Evolutionary conservation across 2,797 vertebrate species (phyloP).

Genomic region (Lutjanus campechanus): DNA sequence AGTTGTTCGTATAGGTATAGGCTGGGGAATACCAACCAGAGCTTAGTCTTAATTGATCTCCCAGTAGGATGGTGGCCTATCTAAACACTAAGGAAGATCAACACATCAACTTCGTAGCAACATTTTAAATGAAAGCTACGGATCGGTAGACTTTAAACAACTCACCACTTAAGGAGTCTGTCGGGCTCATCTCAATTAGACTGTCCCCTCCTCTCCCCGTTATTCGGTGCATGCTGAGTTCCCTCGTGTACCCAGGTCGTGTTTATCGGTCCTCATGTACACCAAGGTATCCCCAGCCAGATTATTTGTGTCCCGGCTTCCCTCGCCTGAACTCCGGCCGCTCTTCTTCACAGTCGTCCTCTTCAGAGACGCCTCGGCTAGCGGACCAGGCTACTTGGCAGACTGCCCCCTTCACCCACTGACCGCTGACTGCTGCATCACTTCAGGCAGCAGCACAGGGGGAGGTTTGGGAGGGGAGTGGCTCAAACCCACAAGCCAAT

Average conservation of each 20-base stretch:
- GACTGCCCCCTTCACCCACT: slow-evolving; percentile 29
- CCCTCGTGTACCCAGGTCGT: background rate
- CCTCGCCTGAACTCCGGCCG: background rate
- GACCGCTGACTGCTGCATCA: slow-evolving; percentile 40
- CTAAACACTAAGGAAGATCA: background rate
- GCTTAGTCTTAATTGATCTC: background rate
- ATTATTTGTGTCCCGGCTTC: slow-evolving; percentile 16
- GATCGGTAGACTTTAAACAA: background rate
- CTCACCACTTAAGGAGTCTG: slow-evolving; percentile 77
- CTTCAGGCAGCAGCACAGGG: background rate
- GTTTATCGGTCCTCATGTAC: slow-evolving; percentile 8
- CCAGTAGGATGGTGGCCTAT: background rate
- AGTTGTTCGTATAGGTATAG: background rate
- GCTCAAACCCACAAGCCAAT: slow-evolving; percentile 56
- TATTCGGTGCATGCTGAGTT: slow-evolving; percentile 77
- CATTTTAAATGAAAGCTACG: background rate
- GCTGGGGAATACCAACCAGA: background rate
- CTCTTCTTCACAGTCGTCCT: background rate
- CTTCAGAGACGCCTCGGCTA: background rate
- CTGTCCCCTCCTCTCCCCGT: slow-evolving; percentile 76
- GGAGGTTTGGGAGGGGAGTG: slow-evolving; percentile 50
- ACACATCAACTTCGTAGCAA: background rate
- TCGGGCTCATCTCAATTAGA: slow-evolving; percentile 85
- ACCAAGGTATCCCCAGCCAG: background rate
- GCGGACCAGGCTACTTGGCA: background rate